Conservation (phyloP, 2,888 invertebrate species). For the Monopis laevigella region DNA sequence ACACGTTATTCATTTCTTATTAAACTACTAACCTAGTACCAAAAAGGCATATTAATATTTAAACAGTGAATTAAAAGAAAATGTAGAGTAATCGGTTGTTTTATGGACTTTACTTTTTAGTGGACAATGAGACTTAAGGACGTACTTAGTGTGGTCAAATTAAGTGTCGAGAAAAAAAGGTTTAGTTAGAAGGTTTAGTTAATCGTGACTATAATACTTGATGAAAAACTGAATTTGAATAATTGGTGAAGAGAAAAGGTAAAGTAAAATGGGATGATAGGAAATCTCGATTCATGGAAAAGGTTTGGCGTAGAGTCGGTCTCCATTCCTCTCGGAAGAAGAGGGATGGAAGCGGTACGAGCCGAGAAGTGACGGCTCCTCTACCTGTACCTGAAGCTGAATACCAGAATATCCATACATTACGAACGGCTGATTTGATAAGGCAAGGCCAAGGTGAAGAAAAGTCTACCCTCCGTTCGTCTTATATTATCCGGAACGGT, state of each 20-base stretch:
- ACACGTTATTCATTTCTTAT: slow-evolving; percentile 61
- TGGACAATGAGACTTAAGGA: too few relatives aligned
- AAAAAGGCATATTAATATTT: too few relatives aligned
- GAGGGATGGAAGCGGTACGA: slow-evolving; percentile 64
- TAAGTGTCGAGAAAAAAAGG: too few relatives aligned
- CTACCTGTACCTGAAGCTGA: slow-evolving; percentile 55
- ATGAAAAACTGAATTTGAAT: too few relatives aligned
- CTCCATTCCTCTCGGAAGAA: slow-evolving; percentile 68
- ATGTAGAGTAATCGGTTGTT: too few relatives aligned
- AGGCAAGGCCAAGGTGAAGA: slow-evolving; percentile 60
- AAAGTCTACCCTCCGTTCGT: slow-evolving; percentile 57
- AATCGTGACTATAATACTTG: background rate
- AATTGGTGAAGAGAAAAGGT: background rate
- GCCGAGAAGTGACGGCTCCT: slow-evolving; percentile 47
- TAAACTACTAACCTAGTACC: slow-evolving; percentile 61
- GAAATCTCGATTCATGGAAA: slow-evolving; percentile 62
- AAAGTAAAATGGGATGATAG: slow-evolving; percentile 64
- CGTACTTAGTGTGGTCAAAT: too few relatives aligned
- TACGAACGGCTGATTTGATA: slow-evolving; percentile 62
- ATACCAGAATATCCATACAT: slow-evolving; percentile 59
- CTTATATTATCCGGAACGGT: slow-evolving; percentile 61
- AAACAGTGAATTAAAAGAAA: too few relatives aligned
- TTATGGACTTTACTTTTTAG: too few relatives aligned
- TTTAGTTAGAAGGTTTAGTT: background rate
- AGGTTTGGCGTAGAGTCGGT: slow-evolving; percentile 66